These are phyloP conservation scores for Vanessa cardui DNA, from an alignment of 2,888 invertebrate species.

Conservation along the genomic window DNA sequence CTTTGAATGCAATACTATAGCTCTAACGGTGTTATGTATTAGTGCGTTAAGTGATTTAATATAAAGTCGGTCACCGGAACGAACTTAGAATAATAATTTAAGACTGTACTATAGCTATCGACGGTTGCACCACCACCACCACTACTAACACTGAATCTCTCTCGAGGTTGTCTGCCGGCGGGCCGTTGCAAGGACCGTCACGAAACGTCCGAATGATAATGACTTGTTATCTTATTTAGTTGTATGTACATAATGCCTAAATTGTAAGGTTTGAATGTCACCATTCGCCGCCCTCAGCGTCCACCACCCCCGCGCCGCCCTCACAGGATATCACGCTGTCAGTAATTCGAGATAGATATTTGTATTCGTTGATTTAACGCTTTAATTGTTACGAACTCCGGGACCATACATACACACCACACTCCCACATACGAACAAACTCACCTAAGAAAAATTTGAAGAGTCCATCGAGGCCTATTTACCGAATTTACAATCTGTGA, in stretches of 20 bases:
- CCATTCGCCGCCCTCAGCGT: conserved; percentile 2
- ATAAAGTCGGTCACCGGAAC: conserved; percentile 1
- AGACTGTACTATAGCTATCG: not conserved
- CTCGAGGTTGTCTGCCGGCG: not conserved
- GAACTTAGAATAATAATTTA: conserved; percentile 2
- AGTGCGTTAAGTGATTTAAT: conserved; percentile 11
- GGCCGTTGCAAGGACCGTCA: not conserved
- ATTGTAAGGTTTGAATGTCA: conserved; percentile 18
- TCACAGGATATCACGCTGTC: not conserved
- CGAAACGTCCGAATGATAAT: conserved; percentile 9
- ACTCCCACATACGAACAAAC: conserved; percentile 1
- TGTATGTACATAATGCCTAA: conserved; percentile 17
- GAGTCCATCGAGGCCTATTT: conserved; percentile 30
- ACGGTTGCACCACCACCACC: not conserved
- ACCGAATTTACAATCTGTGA: conserved; percentile 38
- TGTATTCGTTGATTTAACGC: not conserved
- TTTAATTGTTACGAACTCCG: conserved; percentile 26
- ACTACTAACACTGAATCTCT: not conserved
- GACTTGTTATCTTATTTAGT: conserved; percentile 17
- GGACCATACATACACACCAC: conserved; percentile 14
- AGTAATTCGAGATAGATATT: not conserved
- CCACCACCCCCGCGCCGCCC: not conserved
- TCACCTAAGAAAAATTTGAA: not conserved
- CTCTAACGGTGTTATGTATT: not conserved
- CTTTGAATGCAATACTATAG: conserved; percentile 6